Percentiles rank a stretch among this genome's conserved stretches.
phyloP scores from a whole-genome alignment of 2,888 invertebrate species.

The Polymixis lichenea region DNA sequence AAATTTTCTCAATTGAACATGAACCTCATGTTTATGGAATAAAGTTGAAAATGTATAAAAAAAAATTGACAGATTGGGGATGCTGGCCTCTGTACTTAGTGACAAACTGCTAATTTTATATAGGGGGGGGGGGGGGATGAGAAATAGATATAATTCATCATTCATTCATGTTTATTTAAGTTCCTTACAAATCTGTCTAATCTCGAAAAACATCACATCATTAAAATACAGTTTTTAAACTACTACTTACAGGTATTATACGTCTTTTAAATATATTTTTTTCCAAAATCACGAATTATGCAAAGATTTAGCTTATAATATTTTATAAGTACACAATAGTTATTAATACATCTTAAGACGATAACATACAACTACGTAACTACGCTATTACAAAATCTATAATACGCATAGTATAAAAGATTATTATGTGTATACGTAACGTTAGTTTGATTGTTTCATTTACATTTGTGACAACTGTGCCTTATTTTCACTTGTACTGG shows the following conservation, averaged over 20 bases:
- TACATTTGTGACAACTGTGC: conserved; percentile 58
- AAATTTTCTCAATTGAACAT: too few relatives aligned
- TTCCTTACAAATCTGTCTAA: too few relatives aligned
- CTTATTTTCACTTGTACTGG: conserved; percentile 36
- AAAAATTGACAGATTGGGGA: too few relatives aligned
- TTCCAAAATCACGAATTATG: conserved; percentile 34
- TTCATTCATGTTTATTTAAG: background rate
- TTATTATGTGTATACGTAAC: conserved; percentile 72
- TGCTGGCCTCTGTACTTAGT: too few relatives aligned
- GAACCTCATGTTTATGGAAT: too few relatives aligned
- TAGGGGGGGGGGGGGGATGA: too few relatives aligned
- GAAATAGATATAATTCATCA: background rate
- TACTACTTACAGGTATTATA: conserved; percentile 23
- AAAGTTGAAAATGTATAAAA: too few relatives aligned
- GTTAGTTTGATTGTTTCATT: conserved; percentile 61
- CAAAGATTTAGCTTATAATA: conserved; percentile 31
- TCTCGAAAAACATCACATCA: background rate
- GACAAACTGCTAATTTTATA: too few relatives aligned
- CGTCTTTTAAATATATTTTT: background rate
- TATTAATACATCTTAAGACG: conserved; percentile 64
- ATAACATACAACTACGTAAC: conserved; percentile 76
- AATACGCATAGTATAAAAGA: conserved; percentile 82
- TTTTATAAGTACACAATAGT: conserved; percentile 53
- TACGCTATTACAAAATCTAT: conserved; percentile 83
- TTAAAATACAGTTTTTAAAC: conserved; percentile 6